These are phyloP conservation scores for Pogoniulus pusillus DNA, from an alignment of 2,797 vertebrate genomes.

Conservation along the genomic window DNA sequence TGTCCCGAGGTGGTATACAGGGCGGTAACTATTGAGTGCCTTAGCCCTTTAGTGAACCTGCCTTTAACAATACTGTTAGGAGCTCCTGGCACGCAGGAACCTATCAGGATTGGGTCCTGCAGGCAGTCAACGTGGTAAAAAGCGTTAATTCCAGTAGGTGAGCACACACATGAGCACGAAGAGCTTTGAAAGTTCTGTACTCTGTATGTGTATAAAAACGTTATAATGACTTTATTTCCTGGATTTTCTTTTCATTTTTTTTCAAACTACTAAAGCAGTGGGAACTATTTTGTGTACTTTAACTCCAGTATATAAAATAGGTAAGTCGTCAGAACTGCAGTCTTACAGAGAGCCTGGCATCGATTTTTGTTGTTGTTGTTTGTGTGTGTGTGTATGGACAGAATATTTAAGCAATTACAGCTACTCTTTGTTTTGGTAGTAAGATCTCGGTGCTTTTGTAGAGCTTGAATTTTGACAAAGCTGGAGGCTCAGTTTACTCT, in stretches of 20 bases:
- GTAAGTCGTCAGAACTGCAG: not conserved
- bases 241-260: not conserved
- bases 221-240: not conserved
- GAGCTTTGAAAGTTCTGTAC: not conserved
- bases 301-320: not conserved
- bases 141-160: not conserved
- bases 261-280: not conserved
- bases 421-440: not conserved
- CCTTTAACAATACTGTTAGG: not conserved
- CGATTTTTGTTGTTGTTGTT: no score
- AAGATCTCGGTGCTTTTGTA: not conserved
- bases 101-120: not conserved
- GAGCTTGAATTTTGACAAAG: not conserved
- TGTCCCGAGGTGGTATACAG: not conserved
- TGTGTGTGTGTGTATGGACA: not conserved
- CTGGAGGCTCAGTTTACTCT: accelerated
- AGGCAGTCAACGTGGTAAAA: not conserved
- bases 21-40: not conserved
- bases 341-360: accelerated
- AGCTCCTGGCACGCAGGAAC: not conserved
- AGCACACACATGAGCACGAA: not conserved
- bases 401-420: not conserved
- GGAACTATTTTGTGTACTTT: not conserved
- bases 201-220: not conserved
- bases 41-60: not conserved